Conservation (phyloP, 2,888 invertebrate genomes). For the Phragmatobia fuliginosa region DNA sequence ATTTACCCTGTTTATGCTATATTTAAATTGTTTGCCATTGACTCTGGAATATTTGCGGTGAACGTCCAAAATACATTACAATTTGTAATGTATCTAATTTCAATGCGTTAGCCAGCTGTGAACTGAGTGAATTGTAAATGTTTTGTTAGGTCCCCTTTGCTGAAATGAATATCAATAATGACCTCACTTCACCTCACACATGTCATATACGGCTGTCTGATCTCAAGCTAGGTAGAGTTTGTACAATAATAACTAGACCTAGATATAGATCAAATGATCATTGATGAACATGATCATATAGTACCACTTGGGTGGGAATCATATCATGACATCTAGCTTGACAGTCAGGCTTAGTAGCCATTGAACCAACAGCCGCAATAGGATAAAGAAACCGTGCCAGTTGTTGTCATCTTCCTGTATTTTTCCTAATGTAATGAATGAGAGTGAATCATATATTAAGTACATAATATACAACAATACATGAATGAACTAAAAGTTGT, state of each 20-base stretch:
- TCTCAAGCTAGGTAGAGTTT: neutral
- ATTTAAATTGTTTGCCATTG: slow-evolving; percentile 19
- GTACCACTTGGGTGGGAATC: too few species aligned
- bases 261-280: neutral
- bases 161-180: neutral
- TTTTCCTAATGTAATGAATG: too few species aligned
- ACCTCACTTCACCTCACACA: neutral
- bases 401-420: neutral
- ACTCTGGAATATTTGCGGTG: slow-evolving; percentile 34
- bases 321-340: too few species aligned
- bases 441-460: too few species aligned
- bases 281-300: neutral
- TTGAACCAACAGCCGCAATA: too few species aligned
- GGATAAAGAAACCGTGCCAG: too few species aligned
- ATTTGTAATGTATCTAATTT: slow-evolving; percentile 42
- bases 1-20: neutral
- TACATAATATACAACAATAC: neutral
- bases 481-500: neutral
- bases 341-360: too few species aligned
- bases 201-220: neutral
- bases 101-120: slow-evolving; percentile 49
- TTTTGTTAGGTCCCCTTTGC: neutral
- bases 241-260: neutral
- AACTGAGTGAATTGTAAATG: slow-evolving; percentile 37
- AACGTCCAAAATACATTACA: slow-evolving; percentile 39